A percentile compares a stretch with the other conserved stretches of the same genome.
Evolutionary conservation across 2,888 invertebrate species (phyloP).

Genomic region (Labia minor): DNA sequence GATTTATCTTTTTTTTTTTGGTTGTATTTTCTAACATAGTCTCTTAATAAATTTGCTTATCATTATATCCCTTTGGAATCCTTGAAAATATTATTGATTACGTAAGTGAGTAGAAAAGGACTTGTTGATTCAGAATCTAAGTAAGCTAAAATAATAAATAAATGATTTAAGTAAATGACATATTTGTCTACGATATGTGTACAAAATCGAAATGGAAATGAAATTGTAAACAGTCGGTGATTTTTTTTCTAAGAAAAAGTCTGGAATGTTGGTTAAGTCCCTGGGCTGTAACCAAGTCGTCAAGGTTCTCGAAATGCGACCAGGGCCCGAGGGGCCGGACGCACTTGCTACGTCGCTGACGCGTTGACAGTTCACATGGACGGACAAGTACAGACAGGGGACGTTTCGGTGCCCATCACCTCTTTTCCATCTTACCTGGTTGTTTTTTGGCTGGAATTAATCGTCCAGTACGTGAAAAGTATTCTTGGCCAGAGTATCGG

Average conservation of each 20-base stretch:
- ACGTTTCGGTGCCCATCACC: background rate
- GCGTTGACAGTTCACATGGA: constrained; percentile 8
- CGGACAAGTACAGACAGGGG: background rate
- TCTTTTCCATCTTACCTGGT: constrained; percentile 31
- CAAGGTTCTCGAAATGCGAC: background rate
- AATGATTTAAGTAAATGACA: background rate
- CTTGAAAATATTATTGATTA: constrained; percentile 2
- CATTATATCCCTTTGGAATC: too few relatives aligned
- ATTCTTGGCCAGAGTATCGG: constrained; percentile 38
- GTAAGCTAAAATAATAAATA: background rate
- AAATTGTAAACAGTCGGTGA: too few relatives aligned
- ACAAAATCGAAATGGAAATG: too few relatives aligned
- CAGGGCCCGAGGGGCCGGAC: background rate
- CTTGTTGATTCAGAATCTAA: background rate
- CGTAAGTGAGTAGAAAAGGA: background rate
- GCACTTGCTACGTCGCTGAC: constrained; percentile 13
- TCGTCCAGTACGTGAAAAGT: constrained; percentile 41
- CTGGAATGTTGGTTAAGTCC: too few relatives aligned
- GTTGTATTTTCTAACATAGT: too few relatives aligned
- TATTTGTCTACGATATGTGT: background rate
- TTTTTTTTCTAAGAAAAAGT: too few relatives aligned
- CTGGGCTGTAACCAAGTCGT: background rate
- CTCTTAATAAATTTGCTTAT: too few relatives aligned
- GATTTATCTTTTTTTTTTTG: background rate
- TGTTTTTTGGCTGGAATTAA: constrained; percentile 41